A percentile compares a stretch with the other conserved stretches of the same genome.
Evolutionary conservation across 2,797 vertebrate genomes (phyloP).

Genomic region (Margarornis squamiger): DNA sequence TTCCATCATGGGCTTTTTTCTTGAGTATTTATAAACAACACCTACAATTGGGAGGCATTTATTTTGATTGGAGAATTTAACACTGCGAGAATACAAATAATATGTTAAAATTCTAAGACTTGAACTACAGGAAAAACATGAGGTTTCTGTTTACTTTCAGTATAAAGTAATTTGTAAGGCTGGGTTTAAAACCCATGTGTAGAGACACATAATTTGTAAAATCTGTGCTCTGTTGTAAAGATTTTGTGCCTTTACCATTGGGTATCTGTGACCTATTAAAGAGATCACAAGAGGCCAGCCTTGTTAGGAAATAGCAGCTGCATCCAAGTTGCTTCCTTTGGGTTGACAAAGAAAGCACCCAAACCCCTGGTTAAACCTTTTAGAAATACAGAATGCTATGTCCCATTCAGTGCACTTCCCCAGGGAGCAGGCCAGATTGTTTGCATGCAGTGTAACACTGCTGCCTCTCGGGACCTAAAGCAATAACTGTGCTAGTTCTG

Average conservation of each 20-base stretch:
- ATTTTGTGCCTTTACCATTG: neutral
- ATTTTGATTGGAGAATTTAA: neutral
- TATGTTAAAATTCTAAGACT: neutral
- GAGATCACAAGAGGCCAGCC: neutral
- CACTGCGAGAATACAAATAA: conserved; percentile 1
- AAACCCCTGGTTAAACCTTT: neutral
- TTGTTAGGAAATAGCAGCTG: neutral
- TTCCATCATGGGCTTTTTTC: neutral
- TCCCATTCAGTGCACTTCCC: neutral
- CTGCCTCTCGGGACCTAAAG: neutral
- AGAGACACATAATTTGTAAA: neutral
- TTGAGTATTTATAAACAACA: neutral
- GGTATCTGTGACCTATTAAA: neutral
- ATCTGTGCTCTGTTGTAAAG: neutral
- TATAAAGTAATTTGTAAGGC: neutral
- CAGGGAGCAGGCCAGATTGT: neutral
- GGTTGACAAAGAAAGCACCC: neutral
- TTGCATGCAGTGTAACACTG: accelerated
- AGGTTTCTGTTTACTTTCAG: neutral
- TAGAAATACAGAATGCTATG: neutral
- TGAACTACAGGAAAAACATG: neutral
- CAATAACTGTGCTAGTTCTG: neutral
- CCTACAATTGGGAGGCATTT: neutral
- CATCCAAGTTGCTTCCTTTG: neutral
- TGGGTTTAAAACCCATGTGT: neutral